Conservation (phyloP, 2,888 invertebrate genomes). For the Achlya flavicornis region DNA sequence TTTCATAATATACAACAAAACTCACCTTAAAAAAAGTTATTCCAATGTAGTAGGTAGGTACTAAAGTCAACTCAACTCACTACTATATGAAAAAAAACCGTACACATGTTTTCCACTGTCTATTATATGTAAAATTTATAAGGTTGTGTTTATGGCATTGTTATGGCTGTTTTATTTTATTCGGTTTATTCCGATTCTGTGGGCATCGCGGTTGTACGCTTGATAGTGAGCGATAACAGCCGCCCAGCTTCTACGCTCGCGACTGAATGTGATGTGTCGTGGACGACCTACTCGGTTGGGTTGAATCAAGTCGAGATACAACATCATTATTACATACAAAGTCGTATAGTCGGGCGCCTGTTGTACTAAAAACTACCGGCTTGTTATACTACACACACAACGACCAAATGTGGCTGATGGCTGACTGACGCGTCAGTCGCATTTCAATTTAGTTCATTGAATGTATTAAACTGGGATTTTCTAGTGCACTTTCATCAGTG, state of each 20-base stretch:
- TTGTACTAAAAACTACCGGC: slow-evolving; percentile 7
- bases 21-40: slow-evolving; percentile 49
- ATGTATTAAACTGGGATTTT: slow-evolving; percentile 48
- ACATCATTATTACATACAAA: slow-evolving; percentile 4
- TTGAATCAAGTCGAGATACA: background rate
- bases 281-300: slow-evolving; percentile 2
- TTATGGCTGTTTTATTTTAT: slow-evolving; percentile 42
- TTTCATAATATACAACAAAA: slow-evolving; percentile 47
- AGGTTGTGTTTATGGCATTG: slow-evolving; percentile 45
- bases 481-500: slow-evolving; percentile 46
- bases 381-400: background rate
- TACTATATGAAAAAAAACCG: slow-evolving; percentile 23
- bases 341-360: background rate
- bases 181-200: slow-evolving; percentile 29
- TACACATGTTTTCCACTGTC: slow-evolving; percentile 37
- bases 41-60: slow-evolving; percentile 30
- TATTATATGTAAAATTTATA: slow-evolving; percentile 42
- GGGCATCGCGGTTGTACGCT: slow-evolving; percentile 31
- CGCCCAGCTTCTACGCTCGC: slow-evolving; percentile 14
- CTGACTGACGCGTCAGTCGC: slow-evolving; percentile 26
- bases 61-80: slow-evolving; percentile 30
- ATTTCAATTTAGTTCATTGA: slow-evolving; percentile 54
- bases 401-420: background rate
- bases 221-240: slow-evolving; percentile 15
- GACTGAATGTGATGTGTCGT: slow-evolving; percentile 15